Evolutionary conservation across 2,113 vertebrate species (phyloP).

Genomic region (Pseudolaguvia tuberculata): DNA sequence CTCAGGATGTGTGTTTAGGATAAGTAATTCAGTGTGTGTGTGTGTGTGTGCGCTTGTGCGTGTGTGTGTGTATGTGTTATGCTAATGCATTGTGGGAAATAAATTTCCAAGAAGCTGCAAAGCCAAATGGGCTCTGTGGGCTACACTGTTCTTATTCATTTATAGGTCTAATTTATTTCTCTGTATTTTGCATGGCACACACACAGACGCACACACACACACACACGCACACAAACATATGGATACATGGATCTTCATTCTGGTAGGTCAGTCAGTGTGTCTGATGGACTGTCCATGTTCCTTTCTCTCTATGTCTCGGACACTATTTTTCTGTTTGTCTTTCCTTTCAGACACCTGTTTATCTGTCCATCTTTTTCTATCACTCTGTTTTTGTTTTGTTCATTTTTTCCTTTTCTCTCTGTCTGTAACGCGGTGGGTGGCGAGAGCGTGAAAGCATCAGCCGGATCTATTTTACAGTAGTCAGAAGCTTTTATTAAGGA

Average conservation of each 20-base stretch:
- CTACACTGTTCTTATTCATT: constrained; percentile 7
- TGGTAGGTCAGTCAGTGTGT: too few relatives aligned
- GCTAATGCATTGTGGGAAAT: constrained; percentile 26
- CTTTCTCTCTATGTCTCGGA: background rate
- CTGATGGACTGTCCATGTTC: background rate
- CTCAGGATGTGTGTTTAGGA: background rate
- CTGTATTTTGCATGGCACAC: background rate
- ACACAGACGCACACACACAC: background rate
- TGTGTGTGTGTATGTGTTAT: constrained; percentile 9
- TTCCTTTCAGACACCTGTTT: too few relatives aligned
- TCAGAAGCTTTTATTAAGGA: too few relatives aligned
- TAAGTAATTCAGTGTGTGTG: background rate
- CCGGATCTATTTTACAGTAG: too few relatives aligned
- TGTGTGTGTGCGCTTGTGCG: background rate
- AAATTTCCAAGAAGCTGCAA: constrained; percentile 18
- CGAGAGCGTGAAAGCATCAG: too few relatives aligned
- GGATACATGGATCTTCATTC: constrained; percentile 5
- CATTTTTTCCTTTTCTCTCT: too few relatives aligned
- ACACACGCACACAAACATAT: constrained; percentile 4
- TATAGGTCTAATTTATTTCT: constrained; percentile 29
- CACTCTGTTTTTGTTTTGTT: too few relatives aligned
- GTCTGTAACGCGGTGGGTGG: too few relatives aligned
- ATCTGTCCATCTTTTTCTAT: too few relatives aligned
- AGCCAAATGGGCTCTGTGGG: constrained; percentile 4
- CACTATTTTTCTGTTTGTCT: too few relatives aligned